Base-by-base conservation (phyloP, 2,113 vertebrate genomes). In the Zootoca vivipara region DNA sequence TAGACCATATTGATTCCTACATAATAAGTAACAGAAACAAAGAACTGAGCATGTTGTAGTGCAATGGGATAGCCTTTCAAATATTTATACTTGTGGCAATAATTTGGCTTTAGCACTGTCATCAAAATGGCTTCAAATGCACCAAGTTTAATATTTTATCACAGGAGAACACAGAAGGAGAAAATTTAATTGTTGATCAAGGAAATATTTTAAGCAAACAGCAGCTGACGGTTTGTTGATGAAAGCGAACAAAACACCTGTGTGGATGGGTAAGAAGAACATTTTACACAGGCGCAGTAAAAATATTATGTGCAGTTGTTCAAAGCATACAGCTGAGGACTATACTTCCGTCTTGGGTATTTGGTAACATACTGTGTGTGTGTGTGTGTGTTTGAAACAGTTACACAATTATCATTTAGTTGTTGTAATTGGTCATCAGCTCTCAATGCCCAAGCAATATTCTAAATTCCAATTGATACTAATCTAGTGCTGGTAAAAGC, bases 141-240 rank as follows among this genome's bases (percentile, higher is more conserved):
- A 72, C 26, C 46, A 16, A 58, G 46, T 74, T 87, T 40, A 74
- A 82, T 87, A 62, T 87, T 87, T 73, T 80, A 80, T 80, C n/a
- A 87, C 86, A 81, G 20, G 67, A 73, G 67, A 86, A 81, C 35
- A 69, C 13, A 40, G 33, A 20, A 72, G 33, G 33, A 87, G 35
- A 46, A 62, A 74, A 79, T 9, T 7, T 85, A 10, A n/a, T 9
- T 64, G 89, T 70, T 7, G 28, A 38, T 77, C 56, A 84, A 74
- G 80, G 2, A 86, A 7, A 67, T n/a, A 72, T 2, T 42, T 42
- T 40, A 77, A 28, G 35, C 64, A 84, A 94, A 86, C 78, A 30
- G 83, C 52, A 1, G 15, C 80, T 52, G 38, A 67, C 20, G 46
- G 75, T 67, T 46, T 35, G 62, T 7, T 35, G 30, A 89, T 58